phyloP scores from a whole-genome alignment of 2,113 vertebrate genomes.

The Myrmophylax atrothorax region DNA sequence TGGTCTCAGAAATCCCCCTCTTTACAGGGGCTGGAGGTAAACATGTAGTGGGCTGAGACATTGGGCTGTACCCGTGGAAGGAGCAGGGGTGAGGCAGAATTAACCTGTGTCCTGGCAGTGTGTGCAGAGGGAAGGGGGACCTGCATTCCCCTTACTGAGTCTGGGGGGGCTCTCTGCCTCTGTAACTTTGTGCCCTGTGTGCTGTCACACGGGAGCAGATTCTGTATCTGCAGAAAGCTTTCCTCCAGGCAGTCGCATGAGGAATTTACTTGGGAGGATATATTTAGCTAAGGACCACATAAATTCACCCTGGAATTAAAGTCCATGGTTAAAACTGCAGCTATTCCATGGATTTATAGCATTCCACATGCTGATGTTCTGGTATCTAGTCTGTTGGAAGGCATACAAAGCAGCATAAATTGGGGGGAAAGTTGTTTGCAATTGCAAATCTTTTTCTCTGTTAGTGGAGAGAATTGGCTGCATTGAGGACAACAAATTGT shows the following conservation, averaged over 20 bases:
- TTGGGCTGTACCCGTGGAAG: background rate
- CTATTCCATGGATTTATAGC: slow-evolving; percentile 29
- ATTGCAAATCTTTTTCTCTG: slow-evolving; percentile 14
- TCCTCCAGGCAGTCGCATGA: slow-evolving; percentile 58
- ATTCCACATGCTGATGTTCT: slow-evolving; percentile 1
- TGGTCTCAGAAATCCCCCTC: slow-evolving; percentile 38
- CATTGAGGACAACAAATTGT: background rate
- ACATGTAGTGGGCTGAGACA: background rate
- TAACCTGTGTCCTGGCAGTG: background rate
- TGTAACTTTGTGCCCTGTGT: slow-evolving; percentile 61
- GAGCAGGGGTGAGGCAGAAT: background rate
- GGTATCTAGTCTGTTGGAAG: background rate
- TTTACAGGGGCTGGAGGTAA: slow-evolving; percentile 14
- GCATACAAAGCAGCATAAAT: background rate
- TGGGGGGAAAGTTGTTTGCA: slow-evolving; percentile 30
- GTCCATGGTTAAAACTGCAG: slow-evolving; percentile 53
- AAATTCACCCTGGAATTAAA: slow-evolving; percentile 71
- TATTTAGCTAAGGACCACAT: slow-evolving; percentile 66
- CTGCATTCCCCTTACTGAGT: background rate
- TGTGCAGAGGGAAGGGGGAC: background rate
- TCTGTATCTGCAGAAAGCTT: slow-evolving; percentile 59
- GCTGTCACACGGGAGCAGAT: slow-evolving; percentile 45
- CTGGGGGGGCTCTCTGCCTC: slow-evolving; percentile 27
- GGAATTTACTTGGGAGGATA: slow-evolving; percentile 74
- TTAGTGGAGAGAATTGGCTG: background rate